These are phyloP conservation scores for Forpus xanthops DNA, from an alignment of 2,797 vertebrate species.

Conservation along the genomic window DNA sequence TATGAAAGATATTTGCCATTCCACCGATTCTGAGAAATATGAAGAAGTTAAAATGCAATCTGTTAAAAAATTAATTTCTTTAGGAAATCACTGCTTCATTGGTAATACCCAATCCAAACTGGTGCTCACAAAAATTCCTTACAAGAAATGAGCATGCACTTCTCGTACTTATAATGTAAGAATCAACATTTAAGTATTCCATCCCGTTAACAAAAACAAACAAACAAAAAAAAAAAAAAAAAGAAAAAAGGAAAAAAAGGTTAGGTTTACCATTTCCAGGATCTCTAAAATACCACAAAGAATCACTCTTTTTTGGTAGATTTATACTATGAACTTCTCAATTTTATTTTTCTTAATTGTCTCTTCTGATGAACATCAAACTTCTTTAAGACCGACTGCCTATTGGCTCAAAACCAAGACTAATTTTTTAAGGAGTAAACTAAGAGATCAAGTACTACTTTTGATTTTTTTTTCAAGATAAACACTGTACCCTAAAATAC, in stretches of 20 bases:
- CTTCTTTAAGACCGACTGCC: background rate
- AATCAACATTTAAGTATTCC: background rate
- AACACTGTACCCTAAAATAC: background rate
- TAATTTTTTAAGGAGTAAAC: background rate
- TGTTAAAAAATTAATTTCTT: background rate
- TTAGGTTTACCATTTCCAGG: background rate
- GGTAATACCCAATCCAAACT: background rate
- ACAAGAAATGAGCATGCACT: fast-evolving
- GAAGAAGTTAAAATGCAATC: background rate
- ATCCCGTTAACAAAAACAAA: background rate
- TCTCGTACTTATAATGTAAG: background rate
- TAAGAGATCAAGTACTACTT: background rate
- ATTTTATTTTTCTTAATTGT: background rate
- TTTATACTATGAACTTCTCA: background rate
- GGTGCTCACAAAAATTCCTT: background rate
- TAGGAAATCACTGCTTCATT: background rate
- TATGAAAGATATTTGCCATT: conserved; percentile 43
- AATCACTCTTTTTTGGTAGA: background rate
- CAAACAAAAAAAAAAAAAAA: background rate
- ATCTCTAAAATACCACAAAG: background rate
- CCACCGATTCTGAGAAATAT: conserved; percentile 29
- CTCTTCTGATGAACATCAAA: background rate
- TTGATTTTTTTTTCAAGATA: background rate
- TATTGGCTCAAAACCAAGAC: background rate
- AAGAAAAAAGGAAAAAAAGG: background rate